These are phyloP conservation scores for Nomada hirtipes DNA, from an alignment of 2,888 invertebrate genomes.

Conservation along the genomic window DNA sequence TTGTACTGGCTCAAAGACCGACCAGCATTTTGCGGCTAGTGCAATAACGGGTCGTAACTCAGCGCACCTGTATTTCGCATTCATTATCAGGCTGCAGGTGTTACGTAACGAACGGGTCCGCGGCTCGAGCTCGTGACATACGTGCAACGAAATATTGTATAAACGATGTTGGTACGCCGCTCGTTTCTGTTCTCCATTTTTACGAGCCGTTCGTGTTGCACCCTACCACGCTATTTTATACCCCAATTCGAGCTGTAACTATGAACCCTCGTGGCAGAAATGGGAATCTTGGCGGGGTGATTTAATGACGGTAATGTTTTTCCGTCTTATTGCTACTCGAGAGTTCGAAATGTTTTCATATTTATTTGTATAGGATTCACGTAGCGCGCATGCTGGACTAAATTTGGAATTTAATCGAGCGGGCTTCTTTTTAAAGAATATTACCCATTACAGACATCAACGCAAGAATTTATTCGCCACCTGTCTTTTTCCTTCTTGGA, in stretches of 20 bases:
- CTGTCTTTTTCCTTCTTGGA: too few relatives aligned
- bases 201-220: slow-evolving; percentile 17
- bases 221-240: not conserved
- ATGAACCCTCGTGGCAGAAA: not conserved
- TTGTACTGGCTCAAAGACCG: slow-evolving; percentile 16
- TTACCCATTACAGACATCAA: too few relatives aligned
- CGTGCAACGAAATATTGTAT: slow-evolving; percentile 48
- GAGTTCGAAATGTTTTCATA: too few relatives aligned
- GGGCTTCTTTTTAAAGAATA: too few relatives aligned
- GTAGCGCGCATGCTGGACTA: too few relatives aligned
- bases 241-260: not conserved
- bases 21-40: slow-evolving; percentile 17
- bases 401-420: too few relatives aligned
- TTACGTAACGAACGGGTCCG: slow-evolving; percentile 70
- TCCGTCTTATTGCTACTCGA: too few relatives aligned
- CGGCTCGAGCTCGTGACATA: slow-evolving; percentile 47
- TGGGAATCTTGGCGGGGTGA: not conserved
- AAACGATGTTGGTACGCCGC: slow-evolving; percentile 24
- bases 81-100: slow-evolving; percentile 75
- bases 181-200: slow-evolving; percentile 37
- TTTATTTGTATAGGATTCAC: too few relatives aligned
- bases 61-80: slow-evolving; percentile 67
- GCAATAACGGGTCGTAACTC: slow-evolving; percentile 60
- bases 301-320: too few relatives aligned
- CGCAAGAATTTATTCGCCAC: too few relatives aligned